Evolutionary conservation across 1,140 invertebrate genomes (phyloP).

Genomic region (Arctopsyche grandis): DNA sequence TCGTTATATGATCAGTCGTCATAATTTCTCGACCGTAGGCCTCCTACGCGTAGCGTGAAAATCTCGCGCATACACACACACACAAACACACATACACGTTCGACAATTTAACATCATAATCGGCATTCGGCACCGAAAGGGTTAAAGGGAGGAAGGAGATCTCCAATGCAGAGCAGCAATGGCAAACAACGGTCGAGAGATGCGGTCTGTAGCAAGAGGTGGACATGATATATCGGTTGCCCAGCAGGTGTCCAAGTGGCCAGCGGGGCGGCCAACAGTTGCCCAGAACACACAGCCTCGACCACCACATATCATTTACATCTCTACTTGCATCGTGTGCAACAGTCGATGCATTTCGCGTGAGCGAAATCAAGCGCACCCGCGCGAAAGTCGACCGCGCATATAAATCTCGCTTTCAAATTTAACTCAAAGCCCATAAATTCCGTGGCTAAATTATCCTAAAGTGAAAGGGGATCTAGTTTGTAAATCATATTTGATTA

Average conservation of each 20-base stretch:
- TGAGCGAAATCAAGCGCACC: neutral
- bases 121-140: neutral
- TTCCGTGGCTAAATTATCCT: neutral
- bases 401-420: too few species aligned
- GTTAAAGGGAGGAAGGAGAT: neutral
- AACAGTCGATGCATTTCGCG: neutral
- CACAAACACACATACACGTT: neutral
- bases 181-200: neutral
- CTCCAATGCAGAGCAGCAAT: neutral
- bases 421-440: neutral
- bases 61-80: too few species aligned
- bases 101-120: neutral
- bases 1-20: neutral
- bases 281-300: neutral
- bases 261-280: slow-evolving; percentile 1
- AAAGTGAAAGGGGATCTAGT: neutral
- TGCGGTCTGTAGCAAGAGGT: neutral
- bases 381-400: neutral
- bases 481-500: neutral
- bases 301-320: slow-evolving; percentile 12
- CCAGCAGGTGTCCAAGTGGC: slow-evolving; percentile 31
- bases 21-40: neutral
- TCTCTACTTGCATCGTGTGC: neutral
- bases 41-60: neutral
- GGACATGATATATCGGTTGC: slow-evolving; percentile 14